Evolutionary conservation across 2,888 invertebrate species (phyloP).

Genomic region (Thymelicus sylvestris): DNA sequence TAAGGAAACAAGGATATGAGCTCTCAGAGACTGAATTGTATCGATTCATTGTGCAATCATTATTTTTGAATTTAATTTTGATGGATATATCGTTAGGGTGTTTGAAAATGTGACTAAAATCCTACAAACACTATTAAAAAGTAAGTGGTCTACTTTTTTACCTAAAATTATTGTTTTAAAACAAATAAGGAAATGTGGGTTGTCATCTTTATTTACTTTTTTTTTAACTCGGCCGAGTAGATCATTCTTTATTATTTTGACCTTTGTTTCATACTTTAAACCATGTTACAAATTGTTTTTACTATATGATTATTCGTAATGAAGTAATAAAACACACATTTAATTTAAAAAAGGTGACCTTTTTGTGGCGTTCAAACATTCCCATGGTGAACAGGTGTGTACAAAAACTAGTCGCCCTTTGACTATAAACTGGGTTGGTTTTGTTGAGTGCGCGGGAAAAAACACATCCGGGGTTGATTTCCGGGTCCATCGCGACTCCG

Average conservation of each 20-base stretch:
- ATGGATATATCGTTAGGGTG: no score
- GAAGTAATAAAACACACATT: conserved; percentile 4
- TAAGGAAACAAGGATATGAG: conserved; percentile 9
- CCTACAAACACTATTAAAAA: no score
- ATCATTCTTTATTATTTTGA: no score
- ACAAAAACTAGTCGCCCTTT: conserved; percentile 69
- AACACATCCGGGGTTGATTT: conserved; percentile 74
- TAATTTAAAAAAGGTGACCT: not conserved
- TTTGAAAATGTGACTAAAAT: no score
- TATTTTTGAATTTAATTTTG: not conserved
- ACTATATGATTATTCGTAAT: not conserved
- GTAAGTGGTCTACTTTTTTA: no score
- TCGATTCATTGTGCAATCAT: not conserved
- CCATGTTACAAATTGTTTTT: not conserved
- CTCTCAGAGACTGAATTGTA: not conserved
- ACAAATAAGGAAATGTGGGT: no score
- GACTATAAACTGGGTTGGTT: conserved; percentile 71
- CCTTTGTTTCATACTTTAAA: no score
- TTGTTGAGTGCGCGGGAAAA: conserved; percentile 55
- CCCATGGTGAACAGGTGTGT: conserved; percentile 75
- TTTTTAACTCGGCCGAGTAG: no score
- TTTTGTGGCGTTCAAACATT: conserved; percentile 46
- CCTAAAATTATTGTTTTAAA: no score
- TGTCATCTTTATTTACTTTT: no score
- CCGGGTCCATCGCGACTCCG: conserved; percentile 65